Conservation (phyloP, 2,113 vertebrate species). For the Platysteira castanea region DNA sequence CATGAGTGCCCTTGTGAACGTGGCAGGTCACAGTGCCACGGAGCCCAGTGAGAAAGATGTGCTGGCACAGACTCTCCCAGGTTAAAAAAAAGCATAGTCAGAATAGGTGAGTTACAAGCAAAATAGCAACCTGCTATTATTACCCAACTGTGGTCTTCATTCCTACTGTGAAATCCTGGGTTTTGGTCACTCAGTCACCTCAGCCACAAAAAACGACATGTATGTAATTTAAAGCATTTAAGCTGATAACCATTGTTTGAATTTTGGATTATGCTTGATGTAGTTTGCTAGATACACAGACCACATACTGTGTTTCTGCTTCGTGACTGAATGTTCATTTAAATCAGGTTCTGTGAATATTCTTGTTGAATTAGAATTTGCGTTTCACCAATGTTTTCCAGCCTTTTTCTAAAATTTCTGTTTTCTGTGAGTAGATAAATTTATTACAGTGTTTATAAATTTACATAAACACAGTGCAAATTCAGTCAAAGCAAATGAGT, state of each 20-base stretch:
- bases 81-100: not conserved
- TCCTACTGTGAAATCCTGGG: not conserved
- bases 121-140: not conserved
- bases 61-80: not conserved
- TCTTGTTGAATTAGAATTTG: conserved; percentile 4
- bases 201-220: not conserved
- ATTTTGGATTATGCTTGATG: not conserved
- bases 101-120: not conserved
- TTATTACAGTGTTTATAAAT: conserved; percentile 60
- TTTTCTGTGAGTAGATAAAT: conserved; percentile 45
- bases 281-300: not conserved
- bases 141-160: not conserved
- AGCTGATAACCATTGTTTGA: not conserved
- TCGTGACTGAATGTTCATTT: not conserved
- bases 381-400: not conserved
- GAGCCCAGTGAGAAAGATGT: not conserved
- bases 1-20: not conserved
- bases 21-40: not conserved
- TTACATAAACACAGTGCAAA: conserved; percentile 54
- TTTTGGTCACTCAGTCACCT: not conserved
- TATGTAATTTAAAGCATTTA: not conserved
- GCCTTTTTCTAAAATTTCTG: conserved; percentile 33
- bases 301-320: not conserved
- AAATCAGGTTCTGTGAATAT: conserved; percentile 12
- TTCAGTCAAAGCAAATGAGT: conserved; percentile 60